Evolutionary conservation across 2,888 invertebrate species (phyloP), one percentile per base, ranked within the genome.

Genomic region (Rambutsinella grinnellia): DNA sequence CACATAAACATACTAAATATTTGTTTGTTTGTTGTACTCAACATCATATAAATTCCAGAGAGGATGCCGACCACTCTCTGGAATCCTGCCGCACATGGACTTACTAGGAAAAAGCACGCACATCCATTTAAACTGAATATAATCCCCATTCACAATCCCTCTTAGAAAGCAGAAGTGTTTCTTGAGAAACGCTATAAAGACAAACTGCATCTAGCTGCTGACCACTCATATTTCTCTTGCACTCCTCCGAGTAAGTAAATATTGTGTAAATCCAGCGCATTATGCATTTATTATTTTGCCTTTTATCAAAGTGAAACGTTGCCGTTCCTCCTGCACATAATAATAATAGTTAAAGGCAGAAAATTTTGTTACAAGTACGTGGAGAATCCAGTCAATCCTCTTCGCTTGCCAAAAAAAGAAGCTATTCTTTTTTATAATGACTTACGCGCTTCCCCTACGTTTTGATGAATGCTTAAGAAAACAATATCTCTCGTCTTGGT

Each of bases 391-490:
- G 17, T 46, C 17, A 46, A 46, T 46, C 46, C 46, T 46, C 46
- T 46, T 46, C n/a, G 3, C 49, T 24, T 15, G 21, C 17, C 17
- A 46, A 61, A 47, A n/a, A 3, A 3, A 26, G 49, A 47, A 47
- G 47, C 66, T 57, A 57, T 57, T 51, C 58, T 68, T 68, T 68
- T 57, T 51, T 68, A 49, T 44, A n/a, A 56, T 15, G 28, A 28
- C 3, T 46, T 53, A 23, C 53, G 23, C 5, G 8, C 23, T 53
- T 49, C 17, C 17, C 49, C 17, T 49, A 36, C 6, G n/a, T 49
- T 49, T 23, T 60, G 60, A 60, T 61, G 27, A 47, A 61, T 61
- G 61, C 17, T 61, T 61, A 56, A 10, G 26, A 24, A 61, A 61
- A 47, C 47, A 24, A 61, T 47, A 17, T 36, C 26, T 24, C 58